Conservation (phyloP, 64 coral and sea anemone genomes). For the Hydrozoanthus tunicans region DNA sequence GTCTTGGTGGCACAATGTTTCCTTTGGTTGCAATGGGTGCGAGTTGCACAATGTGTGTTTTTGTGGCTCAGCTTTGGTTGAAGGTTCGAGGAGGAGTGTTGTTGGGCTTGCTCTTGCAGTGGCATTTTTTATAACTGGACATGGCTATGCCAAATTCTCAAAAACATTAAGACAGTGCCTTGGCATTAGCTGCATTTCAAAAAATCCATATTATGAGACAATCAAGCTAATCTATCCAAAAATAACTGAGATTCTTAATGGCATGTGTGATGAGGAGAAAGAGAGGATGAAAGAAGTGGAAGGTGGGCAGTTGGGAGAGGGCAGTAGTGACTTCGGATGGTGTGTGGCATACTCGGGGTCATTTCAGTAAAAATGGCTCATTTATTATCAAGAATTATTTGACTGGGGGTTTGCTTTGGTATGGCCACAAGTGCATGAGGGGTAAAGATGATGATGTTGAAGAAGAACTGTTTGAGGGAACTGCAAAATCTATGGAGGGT, state of each 20-base stretch:
- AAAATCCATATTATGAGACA: slow-evolving; percentile 50
- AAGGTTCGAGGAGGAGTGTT: slow-evolving; percentile 46
- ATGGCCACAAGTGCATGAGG: slow-evolving; percentile 44
- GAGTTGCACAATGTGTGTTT: slow-evolving; percentile 29
- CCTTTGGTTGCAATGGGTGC: neutral
- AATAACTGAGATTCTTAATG: slow-evolving; percentile 34
- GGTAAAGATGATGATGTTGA: slow-evolving; percentile 35
- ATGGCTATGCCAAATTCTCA: slow-evolving; percentile 59
- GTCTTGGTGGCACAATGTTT: slow-evolving; percentile 3
- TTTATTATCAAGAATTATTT: slow-evolving; percentile 26
- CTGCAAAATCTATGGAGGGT: slow-evolving; percentile 67
- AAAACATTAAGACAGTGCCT: slow-evolving; percentile 47
- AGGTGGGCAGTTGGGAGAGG: slow-evolving; percentile 1
- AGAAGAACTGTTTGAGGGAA: slow-evolving; percentile 55
- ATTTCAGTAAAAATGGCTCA: neutral
- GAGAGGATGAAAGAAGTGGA: slow-evolving; percentile 34
- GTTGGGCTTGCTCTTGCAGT: slow-evolving; percentile 38
- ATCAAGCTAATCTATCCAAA: slow-evolving; percentile 42
- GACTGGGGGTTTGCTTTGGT: slow-evolving; percentile 23
- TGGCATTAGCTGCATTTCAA: slow-evolving; percentile 33
- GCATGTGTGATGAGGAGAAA: slow-evolving; percentile 46
- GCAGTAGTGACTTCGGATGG: slow-evolving; percentile 16
- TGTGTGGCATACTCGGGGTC: neutral
- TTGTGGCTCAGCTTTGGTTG: slow-evolving; percentile 38
- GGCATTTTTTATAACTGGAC: slow-evolving; percentile 51